A percentile compares a stretch with the other conserved stretches of the same genome.
Conservation (phyloP, 2,888 invertebrate species). For the Eristalinus sepulchralis region DNA sequence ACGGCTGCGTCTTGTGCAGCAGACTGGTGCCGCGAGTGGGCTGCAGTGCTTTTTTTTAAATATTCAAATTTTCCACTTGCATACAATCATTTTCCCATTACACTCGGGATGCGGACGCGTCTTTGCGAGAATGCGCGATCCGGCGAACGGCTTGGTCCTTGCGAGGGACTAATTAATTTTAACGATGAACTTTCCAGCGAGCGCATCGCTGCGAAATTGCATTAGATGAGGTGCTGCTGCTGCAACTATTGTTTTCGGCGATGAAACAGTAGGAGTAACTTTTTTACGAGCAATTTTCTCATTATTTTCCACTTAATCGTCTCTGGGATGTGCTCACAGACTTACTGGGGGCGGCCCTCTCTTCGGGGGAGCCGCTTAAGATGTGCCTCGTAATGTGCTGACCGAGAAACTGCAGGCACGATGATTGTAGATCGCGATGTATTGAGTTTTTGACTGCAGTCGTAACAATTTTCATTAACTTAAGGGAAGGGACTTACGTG, state of each 20-base stretch:
- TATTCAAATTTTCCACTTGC: conserved; percentile 31
- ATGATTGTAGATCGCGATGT: background rate
- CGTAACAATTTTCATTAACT: background rate
- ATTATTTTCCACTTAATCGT: conserved; percentile 57
- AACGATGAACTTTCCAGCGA: conserved; percentile 55
- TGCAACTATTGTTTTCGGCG: conserved; percentile 12
- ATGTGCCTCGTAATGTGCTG: background rate
- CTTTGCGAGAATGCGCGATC: background rate
- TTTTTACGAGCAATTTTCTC: conserved; percentile 60
- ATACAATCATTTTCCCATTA: conserved; percentile 57
- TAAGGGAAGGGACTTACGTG: background rate
- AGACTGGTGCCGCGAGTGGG: conserved; percentile 9
- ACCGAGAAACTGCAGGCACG: background rate
- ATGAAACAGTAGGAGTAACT: background rate
- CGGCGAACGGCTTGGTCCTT: conserved; percentile 1
- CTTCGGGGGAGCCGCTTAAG: background rate
- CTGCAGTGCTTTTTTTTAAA: conserved; percentile 6
- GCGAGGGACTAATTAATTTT: conserved; percentile 62
- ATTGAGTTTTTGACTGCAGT: background rate
- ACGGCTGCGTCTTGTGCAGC: conserved; percentile 34
- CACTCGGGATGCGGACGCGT: background rate
- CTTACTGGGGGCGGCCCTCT: background rate
- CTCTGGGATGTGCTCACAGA: conserved; percentile 27
- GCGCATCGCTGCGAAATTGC: conserved; percentile 25
- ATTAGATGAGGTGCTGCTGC: conserved; percentile 35